phyloP scores from a whole-genome alignment of 2,888 invertebrate genomes.

The Cerastis rubricosa region DNA sequence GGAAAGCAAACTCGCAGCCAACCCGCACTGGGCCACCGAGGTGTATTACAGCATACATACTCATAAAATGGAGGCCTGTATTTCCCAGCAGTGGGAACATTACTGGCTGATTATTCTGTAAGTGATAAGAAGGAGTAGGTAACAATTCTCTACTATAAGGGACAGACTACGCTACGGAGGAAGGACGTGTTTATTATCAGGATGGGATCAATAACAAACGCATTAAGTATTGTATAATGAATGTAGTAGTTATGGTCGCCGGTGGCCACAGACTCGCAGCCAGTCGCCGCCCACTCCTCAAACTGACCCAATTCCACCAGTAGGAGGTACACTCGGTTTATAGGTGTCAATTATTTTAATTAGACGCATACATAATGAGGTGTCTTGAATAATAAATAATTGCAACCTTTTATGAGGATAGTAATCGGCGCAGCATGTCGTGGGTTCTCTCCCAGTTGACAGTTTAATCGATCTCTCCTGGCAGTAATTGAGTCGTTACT shows the following conservation, averaged over 20 bases:
- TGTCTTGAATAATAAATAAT: constrained; percentile 55
- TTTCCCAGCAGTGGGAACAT: too few species aligned
- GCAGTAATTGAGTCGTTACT: constrained; percentile 16
- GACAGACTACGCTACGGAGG: too few species aligned
- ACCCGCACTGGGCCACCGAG: too few species aligned
- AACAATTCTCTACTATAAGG: neutral
- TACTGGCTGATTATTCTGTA: neutral
- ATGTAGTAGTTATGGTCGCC: constrained; percentile 21
- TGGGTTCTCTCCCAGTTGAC: constrained; percentile 28
- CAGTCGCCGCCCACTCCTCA: constrained; percentile 67
- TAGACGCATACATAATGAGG: constrained; percentile 57
- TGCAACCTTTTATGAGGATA: constrained; percentile 43
- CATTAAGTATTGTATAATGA: constrained; percentile 1
- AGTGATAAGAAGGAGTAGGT: neutral
- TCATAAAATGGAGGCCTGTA: too few species aligned
- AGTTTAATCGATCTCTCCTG: constrained; percentile 11
- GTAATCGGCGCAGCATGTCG: constrained; percentile 12
- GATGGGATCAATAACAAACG: constrained; percentile 8
- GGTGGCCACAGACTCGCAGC: constrained; percentile 62
- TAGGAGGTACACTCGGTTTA: constrained; percentile 66
- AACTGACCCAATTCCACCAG: constrained; percentile 70
- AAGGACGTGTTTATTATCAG: neutral
- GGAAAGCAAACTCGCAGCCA: too few species aligned
- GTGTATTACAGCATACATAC: too few species aligned
- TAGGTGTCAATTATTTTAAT: constrained; percentile 60